phyloP scores from a whole-genome alignment of 2,113 vertebrate genomes.

The Pollimyrus isidori region DNA sequence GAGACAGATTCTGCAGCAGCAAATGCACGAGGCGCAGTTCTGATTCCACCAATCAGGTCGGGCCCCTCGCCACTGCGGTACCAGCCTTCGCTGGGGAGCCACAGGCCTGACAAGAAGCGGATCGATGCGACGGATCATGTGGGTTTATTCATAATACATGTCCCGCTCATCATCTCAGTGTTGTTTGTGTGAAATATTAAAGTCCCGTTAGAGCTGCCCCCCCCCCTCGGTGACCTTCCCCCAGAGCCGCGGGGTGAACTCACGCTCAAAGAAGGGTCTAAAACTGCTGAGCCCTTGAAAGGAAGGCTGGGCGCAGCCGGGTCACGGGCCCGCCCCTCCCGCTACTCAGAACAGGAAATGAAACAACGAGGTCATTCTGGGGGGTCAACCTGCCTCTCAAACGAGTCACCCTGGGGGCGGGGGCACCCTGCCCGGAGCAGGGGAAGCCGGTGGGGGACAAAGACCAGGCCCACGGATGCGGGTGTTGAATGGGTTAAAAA shows the following conservation, averaged over 20 bases:
- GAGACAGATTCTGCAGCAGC: background rate
- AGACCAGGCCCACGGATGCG: background rate
- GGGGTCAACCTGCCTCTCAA: conserved; percentile 2
- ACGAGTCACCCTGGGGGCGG: background rate
- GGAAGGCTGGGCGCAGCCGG: background rate
- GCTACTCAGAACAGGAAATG: conserved; percentile 12
- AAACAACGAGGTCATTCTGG: conserved; percentile 1
- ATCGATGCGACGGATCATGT: background rate
- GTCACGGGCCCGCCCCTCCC: background rate
- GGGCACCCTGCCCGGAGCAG: background rate
- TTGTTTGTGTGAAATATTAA: background rate
- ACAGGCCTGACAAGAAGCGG: background rate
- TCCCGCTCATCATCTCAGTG: background rate
- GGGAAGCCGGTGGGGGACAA: background rate
- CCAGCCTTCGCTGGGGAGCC: background rate
- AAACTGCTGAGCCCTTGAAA: background rate
- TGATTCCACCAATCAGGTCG: background rate
- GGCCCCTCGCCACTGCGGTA: background rate
- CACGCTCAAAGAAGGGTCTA: background rate
- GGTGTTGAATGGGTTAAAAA: background rate
- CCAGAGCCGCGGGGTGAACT: background rate
- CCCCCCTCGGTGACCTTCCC: background rate
- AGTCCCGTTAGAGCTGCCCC: background rate
- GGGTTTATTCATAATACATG: background rate
- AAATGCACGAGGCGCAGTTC: background rate